Evolutionary conservation across 92 coral and sea anemone genomes (phyloP).

Genomic region (Porites evermanni): DNA sequence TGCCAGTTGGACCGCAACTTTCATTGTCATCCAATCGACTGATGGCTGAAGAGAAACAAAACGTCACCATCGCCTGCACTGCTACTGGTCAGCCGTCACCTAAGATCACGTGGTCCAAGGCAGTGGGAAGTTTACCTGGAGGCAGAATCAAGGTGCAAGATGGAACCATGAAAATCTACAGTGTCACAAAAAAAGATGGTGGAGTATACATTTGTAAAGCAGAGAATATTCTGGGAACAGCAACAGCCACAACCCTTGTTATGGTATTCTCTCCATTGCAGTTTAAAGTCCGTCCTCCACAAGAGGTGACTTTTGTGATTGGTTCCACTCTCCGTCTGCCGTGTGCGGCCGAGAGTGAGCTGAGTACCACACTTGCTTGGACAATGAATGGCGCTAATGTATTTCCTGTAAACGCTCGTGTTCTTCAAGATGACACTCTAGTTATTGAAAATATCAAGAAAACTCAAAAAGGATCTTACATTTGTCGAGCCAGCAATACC

Average conservation of each 20-base stretch:
- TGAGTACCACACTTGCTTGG: not conserved
- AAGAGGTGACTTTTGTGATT: not conserved
- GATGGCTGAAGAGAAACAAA: not conserved
- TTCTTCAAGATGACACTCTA: not conserved
- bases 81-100: not conserved
- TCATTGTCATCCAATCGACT: not conserved
- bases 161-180: not conserved
- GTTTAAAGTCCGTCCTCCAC: not conserved
- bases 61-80: not conserved
- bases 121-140: not conserved
- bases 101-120: not conserved
- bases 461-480: not conserved
- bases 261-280: no score
- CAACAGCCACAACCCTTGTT: no score
- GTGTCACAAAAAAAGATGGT: not conserved
- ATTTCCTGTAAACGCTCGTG: no score
- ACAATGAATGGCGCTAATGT: no score
- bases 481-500: not conserved
- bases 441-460: not conserved
- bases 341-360: not conserved
- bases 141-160: not conserved
- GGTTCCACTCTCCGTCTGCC: not conserved
- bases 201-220: not conserved
- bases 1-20: not conserved
- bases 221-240: not conserved